These are phyloP conservation scores for Helogale parvula DNA, from an alignment of 2,113 vertebrate species.

Conservation along the genomic window DNA sequence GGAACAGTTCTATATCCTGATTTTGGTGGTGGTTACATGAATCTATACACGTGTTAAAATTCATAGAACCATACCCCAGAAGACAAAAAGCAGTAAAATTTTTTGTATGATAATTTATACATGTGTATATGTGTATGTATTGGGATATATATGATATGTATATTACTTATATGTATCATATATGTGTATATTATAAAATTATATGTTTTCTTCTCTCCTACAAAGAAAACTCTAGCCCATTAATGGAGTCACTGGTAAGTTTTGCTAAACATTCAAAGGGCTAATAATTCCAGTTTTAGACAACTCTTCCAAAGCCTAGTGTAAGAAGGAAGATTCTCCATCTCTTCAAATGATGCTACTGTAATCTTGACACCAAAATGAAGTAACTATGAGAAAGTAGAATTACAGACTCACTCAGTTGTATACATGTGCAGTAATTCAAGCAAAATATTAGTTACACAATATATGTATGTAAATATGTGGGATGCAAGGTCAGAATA, in stretches of 20 bases:
- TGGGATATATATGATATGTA: not conserved
- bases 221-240: not conserved
- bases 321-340: not conserved
- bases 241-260: not conserved
- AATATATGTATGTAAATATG: not conserved
- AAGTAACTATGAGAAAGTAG: not conserved
- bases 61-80: not conserved
- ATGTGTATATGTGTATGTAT: not conserved
- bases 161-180: not conserved
- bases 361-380: not conserved
- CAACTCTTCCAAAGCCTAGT: not conserved
- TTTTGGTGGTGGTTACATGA: not conserved
- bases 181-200: not conserved
- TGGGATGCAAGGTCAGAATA: not conserved
- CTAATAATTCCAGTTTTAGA: not conserved
- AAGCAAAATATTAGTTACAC: not conserved
- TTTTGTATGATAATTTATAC: not conserved
- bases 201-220: not conserved
- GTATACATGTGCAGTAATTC: not conserved
- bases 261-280: not conserved
- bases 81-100: not conserved
- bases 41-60: not conserved
- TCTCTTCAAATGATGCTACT: not conserved
- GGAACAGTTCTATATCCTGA: not conserved
- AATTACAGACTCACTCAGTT: not conserved